Conservation (phyloP, 1,140 invertebrate genomes). For the Ostrea denselamellosa region DNA sequence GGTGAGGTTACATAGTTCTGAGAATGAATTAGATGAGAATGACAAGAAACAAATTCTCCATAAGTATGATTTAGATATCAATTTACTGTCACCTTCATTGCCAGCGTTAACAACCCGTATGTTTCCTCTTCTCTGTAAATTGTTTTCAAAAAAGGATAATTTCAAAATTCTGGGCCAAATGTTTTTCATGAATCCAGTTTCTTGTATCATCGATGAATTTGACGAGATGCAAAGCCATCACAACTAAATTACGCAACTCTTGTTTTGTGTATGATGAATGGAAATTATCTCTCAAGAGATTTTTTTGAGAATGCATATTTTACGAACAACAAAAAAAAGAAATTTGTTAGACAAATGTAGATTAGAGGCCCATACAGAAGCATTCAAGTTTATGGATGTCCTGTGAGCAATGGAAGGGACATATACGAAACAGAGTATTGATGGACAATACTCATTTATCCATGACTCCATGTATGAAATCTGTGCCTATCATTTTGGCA, state of each 20-base stretch:
- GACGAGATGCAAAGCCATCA: background rate
- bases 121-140: background rate
- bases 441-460: background rate
- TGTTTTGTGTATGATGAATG: background rate
- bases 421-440: background rate
- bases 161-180: background rate
- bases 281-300: background rate
- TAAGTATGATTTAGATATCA: background rate
- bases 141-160: background rate
- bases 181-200: background rate
- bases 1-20: background rate
- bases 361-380: background rate
- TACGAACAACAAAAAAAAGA: background rate
- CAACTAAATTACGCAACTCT: background rate
- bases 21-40: background rate
- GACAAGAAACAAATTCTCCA: background rate
- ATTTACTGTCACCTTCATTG: background rate
- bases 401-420: background rate
- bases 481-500: background rate
- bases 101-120: background rate
- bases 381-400: too few species aligned
- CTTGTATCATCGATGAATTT: background rate
- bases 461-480: background rate
- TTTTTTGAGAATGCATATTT: background rate
- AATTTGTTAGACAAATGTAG: background rate